Evolutionary conservation across 2,888 invertebrate species (phyloP).

Genomic region (Callinectes sapidus): DNA sequence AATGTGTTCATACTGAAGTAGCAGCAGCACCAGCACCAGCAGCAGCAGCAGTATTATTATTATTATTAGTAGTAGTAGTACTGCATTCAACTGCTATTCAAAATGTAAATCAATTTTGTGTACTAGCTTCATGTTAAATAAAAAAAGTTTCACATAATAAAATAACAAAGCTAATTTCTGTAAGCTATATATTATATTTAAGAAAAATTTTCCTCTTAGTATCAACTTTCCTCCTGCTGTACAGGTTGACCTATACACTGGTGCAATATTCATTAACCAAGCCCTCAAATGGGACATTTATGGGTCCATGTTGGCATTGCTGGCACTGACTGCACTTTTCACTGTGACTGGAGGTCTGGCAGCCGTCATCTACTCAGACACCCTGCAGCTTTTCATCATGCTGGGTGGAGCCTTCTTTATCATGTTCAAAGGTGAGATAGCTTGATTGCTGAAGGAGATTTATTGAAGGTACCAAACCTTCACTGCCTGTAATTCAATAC

Average conservation of each 20-base stretch:
- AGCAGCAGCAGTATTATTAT: too few species aligned
- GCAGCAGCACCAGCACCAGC: too few species aligned
- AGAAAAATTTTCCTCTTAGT: background rate
- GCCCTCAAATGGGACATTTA: slow-evolving; percentile 76
- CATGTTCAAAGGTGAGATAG: slow-evolving; percentile 75
- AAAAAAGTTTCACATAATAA: background rate
- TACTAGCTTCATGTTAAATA: background rate
- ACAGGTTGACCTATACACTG: slow-evolving; percentile 78
- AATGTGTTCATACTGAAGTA: too few species aligned
- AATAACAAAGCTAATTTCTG: too few species aligned
- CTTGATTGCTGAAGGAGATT: background rate
- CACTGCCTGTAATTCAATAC: background rate
- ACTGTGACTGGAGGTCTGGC: slow-evolving; percentile 75
- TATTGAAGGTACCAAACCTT: background rate
- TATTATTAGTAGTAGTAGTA: too few species aligned
- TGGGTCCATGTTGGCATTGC: slow-evolving; percentile 75
- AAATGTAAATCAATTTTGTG: too few species aligned
- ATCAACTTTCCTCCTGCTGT: slow-evolving; percentile 18
- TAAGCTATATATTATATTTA: background rate
- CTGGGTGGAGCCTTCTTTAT: slow-evolving; percentile 76
- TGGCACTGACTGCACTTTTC: slow-evolving; percentile 76
- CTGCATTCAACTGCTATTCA: too few species aligned
- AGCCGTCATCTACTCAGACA: slow-evolving; percentile 76
- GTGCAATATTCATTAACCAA: slow-evolving; percentile 77
- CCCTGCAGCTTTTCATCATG: slow-evolving; percentile 77